These are phyloP conservation scores for Oryzias curvinotus DNA, from an alignment of 2,113 vertebrate species.

Conservation along the genomic window DNA sequence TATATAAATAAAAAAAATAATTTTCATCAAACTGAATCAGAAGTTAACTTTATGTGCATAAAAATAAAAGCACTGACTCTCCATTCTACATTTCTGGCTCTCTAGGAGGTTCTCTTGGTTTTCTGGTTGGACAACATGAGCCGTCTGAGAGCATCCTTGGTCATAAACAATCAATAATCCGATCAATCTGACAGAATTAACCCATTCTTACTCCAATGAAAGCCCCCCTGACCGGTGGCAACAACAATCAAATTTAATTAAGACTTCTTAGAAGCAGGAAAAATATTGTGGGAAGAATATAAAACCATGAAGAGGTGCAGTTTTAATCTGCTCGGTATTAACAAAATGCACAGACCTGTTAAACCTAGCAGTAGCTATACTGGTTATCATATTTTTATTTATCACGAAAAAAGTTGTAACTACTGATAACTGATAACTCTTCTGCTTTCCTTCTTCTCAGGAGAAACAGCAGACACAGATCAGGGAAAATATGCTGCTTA, in stretches of 20 bases:
- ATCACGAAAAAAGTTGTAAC: constrained; percentile 44
- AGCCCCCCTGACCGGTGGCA: constrained; percentile 8
- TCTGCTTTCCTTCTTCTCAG: constrained; percentile 17
- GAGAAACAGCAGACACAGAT: not conserved
- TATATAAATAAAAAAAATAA: too few species aligned
- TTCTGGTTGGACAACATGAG: constrained; percentile 8
- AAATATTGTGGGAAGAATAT: constrained; percentile 40
- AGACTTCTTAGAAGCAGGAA: constrained; percentile 50
- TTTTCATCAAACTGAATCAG: too few species aligned
- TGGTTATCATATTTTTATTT: too few species aligned
- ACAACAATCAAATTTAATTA: constrained; percentile 41
- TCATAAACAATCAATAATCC: constrained; percentile 14
- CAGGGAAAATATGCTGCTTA: too few species aligned
- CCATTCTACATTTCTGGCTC: not conserved
- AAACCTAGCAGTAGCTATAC: constrained; percentile 13
- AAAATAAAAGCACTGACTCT: too few species aligned
- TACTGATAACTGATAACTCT: constrained; percentile 35
- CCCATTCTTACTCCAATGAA: not conserved
- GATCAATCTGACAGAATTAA: constrained; percentile 9
- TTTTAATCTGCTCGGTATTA: not conserved
- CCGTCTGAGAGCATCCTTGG: not conserved
- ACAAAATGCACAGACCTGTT: constrained; percentile 38
- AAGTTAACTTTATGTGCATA: too few species aligned
- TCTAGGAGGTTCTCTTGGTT: not conserved
- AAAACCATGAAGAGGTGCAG: constrained; percentile 34